These are phyloP conservation scores for Drosophila bifasciata DNA, from an alignment of 1,140 invertebrate genomes.

Conservation along the genomic window DNA sequence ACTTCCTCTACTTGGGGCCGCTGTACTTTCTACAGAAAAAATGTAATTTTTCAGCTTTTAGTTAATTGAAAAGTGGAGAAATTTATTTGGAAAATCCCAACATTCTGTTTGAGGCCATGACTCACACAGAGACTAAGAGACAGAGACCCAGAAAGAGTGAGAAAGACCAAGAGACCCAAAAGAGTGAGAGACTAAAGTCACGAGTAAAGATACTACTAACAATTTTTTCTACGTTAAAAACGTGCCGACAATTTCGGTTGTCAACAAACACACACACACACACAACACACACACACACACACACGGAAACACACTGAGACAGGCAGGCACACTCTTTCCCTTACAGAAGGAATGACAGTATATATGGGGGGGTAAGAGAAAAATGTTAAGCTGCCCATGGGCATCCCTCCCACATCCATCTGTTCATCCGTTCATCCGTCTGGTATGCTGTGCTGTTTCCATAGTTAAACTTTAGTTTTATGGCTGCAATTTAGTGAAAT, in stretches of 20 bases:
- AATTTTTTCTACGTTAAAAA: constrained; percentile 64
- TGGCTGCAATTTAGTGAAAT: constrained; percentile 79
- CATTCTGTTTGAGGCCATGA: constrained; percentile 36
- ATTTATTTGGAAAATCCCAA: constrained; percentile 70
- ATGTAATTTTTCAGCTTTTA: constrained; percentile 72
- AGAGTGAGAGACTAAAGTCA: constrained; percentile 24
- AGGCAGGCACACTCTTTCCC: constrained; percentile 2
- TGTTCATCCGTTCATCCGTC: background rate
- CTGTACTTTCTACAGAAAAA: constrained; percentile 19
- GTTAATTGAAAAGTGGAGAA: constrained; percentile 78
- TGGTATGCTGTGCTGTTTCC: constrained; percentile 20
- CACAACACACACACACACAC: constrained; percentile 23
- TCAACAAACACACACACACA: constrained; percentile 62
- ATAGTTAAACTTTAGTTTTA: constrained; percentile 81
- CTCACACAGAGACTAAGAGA: constrained; percentile 20
- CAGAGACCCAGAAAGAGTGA: constrained; percentile 1
- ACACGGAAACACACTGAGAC: constrained; percentile 2
- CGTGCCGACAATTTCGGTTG: constrained; percentile 78
- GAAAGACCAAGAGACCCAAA: too few species aligned
- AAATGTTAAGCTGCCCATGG: constrained; percentile 55
- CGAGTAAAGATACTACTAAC: constrained; percentile 24
- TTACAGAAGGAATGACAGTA: constrained; percentile 8
- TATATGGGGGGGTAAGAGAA: constrained; percentile 2
- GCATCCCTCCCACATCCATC: constrained; percentile 2
- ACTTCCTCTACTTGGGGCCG: background rate